These are phyloP conservation scores for Ibidorhyncha struthersii DNA, from an alignment of 2,113 vertebrate genomes.

Conservation along the genomic window DNA sequence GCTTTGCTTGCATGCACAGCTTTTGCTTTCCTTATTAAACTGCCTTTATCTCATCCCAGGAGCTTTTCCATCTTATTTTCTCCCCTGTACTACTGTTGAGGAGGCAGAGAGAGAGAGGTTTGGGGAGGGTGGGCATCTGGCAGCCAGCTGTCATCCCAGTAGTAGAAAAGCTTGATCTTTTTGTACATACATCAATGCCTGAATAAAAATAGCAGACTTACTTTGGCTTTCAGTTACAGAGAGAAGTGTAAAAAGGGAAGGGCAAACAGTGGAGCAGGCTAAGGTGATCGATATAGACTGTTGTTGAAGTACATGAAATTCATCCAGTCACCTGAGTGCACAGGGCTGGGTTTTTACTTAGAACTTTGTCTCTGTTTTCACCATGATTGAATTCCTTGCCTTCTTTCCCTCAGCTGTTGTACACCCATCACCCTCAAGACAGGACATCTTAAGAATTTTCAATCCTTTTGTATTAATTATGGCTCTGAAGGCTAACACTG, in stretches of 20 bases:
- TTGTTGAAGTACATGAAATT: neutral
- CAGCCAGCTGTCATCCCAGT: neutral
- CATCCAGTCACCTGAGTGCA: neutral
- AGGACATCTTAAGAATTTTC: neutral
- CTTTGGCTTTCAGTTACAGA: neutral
- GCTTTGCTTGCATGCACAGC: neutral
- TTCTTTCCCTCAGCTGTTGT: neutral
- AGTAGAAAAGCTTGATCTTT: neutral
- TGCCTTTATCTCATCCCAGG: neutral
- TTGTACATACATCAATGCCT: neutral
- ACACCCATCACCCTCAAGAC: neutral
- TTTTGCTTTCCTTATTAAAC: neutral
- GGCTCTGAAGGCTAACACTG: neutral
- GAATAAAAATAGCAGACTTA: neutral
- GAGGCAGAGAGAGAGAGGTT: neutral
- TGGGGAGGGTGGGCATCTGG: fast-evolving
- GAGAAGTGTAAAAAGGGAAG: neutral
- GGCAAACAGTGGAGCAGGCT: neutral
- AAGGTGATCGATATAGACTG: neutral
- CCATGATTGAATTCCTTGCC: neutral
- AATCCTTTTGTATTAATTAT: neutral
- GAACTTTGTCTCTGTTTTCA: neutral
- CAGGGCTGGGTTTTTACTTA: neutral
- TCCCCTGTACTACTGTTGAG: neutral
- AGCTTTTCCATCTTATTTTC: neutral